Evolutionary conservation across 2,888 invertebrate genomes (phyloP), one percentile per base, ranked within the genome.

Genomic region (Disparrhopalites patrizii): DNA sequence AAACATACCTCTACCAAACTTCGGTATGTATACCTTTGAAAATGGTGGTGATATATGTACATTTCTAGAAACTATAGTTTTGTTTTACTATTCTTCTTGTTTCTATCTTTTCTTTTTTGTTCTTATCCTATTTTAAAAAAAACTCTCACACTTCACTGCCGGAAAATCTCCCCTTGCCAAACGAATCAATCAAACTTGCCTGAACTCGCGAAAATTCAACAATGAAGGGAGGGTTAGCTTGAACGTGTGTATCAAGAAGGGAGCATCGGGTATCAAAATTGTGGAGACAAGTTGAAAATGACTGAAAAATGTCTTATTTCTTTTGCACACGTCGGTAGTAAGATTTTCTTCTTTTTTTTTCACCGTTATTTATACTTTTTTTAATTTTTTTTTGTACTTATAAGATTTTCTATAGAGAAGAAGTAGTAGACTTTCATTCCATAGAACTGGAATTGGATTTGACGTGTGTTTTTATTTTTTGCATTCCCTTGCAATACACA

Each of bases 201-300:
- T 58, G 58, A 36, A 58, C 4, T 18, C 31, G n/a, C n/a, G 7
- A 43, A 43, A 43, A 43, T 43, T 43, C 36, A 13, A 51, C 43
- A 31, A 36, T 62, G 67, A 68, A 74, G 74, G 72, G 68, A 73
- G 74, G 65, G 70, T 73, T 67, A 72, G 70, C 65, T 70, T 74
- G 68, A 70, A 66, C 66, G 74, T 74, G 66, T 73, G 71, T 68
- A 62, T 74, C 56, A 69, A 66, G 68, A 71, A 68, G 58, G 65
- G 68, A 66, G 67, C 68, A 60, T 72, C 68, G 54, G 70, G 70
- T 69, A 70, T 74, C 68, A 70, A 72, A 66, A 74, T 74, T 67
- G 50, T 74, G 67, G 74, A 72, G 66, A 70, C 73, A 33, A 70
- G 73, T 68, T 74, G 70, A 73, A 50, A 61, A 40, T 50, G 43